phyloP scores from a whole-genome alignment of 2,113 vertebrate genomes.

The Laterallus jamaicensis region DNA sequence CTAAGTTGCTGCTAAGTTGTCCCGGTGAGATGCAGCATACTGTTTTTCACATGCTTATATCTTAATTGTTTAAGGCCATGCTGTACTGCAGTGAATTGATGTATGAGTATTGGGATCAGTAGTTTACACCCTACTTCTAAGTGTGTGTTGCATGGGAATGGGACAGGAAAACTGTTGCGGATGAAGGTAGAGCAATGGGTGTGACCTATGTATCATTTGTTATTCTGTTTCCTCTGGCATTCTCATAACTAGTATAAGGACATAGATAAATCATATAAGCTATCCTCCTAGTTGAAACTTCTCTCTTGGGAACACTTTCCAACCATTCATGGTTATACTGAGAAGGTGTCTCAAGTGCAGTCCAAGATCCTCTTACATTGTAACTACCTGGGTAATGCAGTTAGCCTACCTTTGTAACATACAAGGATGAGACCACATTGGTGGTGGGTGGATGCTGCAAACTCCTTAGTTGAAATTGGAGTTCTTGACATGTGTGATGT shows the following conservation, averaged over 20 bases:
- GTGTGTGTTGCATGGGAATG: not conserved
- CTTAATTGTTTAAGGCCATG: not conserved
- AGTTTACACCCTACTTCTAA: not conserved
- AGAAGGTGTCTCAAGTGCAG: not conserved
- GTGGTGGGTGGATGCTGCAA: not conserved
- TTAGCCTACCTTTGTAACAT: not conserved
- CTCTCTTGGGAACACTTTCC: rapidly evolving
- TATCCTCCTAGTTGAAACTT: not conserved
- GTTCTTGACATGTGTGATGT: rapidly evolving
- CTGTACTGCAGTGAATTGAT: not conserved
- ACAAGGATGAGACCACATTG: rapidly evolving
- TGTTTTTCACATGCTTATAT: not conserved
- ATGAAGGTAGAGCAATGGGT: not conserved
- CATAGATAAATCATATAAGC: not conserved
- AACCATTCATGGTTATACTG: not conserved
- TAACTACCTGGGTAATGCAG: not conserved
- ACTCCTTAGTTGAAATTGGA: not conserved
- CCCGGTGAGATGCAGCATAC: not conserved
- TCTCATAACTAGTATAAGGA: not conserved
- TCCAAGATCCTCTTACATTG: not conserved
- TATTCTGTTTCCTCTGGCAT: not conserved
- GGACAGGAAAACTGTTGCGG: not conserved
- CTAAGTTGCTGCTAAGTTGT: not conserved
- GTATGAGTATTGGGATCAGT: not conserved
- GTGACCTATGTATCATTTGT: not conserved